phyloP scores from a whole-genome alignment of 1,140 invertebrate genomes.

The Drosophila suzukii region DNA sequence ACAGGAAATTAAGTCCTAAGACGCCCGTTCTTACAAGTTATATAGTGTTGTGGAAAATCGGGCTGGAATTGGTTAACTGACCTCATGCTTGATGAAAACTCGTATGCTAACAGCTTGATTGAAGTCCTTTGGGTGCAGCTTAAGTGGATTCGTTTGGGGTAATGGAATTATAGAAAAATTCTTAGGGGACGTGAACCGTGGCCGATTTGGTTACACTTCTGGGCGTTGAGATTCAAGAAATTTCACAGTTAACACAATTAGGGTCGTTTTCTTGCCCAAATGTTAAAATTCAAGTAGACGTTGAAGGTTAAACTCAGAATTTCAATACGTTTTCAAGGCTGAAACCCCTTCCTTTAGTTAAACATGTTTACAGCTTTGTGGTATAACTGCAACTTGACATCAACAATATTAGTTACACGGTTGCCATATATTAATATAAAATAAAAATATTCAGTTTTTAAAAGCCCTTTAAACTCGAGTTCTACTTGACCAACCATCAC shows the following conservation, averaged over 20 bases:
- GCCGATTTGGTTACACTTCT: background rate
- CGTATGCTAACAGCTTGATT: conserved; percentile 43
- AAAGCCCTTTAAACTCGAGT: too few relatives aligned
- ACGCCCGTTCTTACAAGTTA: conserved; percentile 11
- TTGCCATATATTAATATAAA: too few relatives aligned
- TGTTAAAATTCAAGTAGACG: too few relatives aligned
- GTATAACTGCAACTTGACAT: too few relatives aligned
- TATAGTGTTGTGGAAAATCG: background rate
- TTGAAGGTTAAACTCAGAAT: too few relatives aligned
- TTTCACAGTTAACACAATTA: background rate
- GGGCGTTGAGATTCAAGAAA: background rate
- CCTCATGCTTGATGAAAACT: conserved; percentile 1
- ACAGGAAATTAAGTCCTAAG: conserved; percentile 61
- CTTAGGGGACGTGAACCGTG: background rate
- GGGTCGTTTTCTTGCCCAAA: too few relatives aligned
- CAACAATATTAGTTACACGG: too few relatives aligned
- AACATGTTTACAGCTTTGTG: too few relatives aligned
- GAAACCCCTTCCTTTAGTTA: too few relatives aligned
- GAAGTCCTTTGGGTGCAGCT: conserved; percentile 44
- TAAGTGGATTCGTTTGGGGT: conserved; percentile 43
- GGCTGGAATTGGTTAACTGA: conserved; percentile 5
- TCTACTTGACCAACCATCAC: too few relatives aligned
- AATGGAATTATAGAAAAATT: conserved; percentile 18
- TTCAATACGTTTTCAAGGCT: too few relatives aligned
- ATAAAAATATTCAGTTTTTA: too few relatives aligned